These are phyloP conservation scores for Didymodactylos carnosus DNA, from an alignment of 2,888 invertebrate genomes.

Conservation along the genomic window DNA sequence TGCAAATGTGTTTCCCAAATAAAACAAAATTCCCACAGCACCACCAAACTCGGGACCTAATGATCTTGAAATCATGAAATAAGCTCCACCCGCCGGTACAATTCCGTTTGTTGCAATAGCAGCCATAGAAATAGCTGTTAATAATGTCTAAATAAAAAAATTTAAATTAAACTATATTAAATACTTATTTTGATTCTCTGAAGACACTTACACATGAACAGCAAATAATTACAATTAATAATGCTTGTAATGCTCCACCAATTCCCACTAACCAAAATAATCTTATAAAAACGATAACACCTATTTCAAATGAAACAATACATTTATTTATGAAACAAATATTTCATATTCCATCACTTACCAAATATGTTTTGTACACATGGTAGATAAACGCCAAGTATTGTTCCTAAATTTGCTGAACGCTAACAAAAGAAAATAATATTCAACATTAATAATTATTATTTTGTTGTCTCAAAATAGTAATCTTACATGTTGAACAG, in stretches of 20 bases:
- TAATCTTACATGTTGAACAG: background rate
- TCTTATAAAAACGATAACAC: conserved; percentile 94
- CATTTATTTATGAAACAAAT: background rate
- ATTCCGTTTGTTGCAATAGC: conserved; percentile 98
- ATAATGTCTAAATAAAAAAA: conserved; percentile 24
- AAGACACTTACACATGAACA: conserved; percentile 38
- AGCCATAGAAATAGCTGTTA: conserved; percentile 75
- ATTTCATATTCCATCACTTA: background rate
- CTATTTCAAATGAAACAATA: conserved; percentile 30
- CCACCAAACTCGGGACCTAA: conserved; percentile 93
- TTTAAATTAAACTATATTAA: background rate
- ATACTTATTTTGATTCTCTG: too few species aligned
- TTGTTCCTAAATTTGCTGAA: conserved; percentile 73
- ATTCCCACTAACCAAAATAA: conserved; percentile 97
- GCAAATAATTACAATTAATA: conserved; percentile 15
- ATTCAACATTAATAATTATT: background rate
- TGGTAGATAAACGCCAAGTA: conserved; percentile 89
- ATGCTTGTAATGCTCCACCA: conserved; percentile 66
- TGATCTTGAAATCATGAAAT: conserved; percentile 90
- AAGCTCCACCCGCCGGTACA: conserved; percentile 82
- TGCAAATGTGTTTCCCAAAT: conserved; percentile 88
- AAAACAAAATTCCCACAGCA: conserved; percentile 93
- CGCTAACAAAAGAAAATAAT: background rate
- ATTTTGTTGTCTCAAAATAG: background rate
- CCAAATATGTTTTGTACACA: conserved; percentile 95